Conservation (phyloP, 30 jellyfish, hydroid and myxozoan genomes). For the Turritopsis dohrnii region DNA sequence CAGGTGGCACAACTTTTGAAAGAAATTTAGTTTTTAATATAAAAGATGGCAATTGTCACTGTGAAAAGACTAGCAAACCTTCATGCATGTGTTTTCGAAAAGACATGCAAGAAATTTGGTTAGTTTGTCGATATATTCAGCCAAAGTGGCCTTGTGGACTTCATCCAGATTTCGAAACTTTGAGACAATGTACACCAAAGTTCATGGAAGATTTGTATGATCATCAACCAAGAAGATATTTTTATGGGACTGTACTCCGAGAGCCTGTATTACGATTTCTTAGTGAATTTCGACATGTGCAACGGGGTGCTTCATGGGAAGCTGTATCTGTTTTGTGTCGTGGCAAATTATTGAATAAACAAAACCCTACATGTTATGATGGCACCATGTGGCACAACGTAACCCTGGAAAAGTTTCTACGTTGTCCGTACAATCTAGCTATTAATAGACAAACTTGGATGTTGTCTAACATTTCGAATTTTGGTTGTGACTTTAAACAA, state of each 20-base stretch:
- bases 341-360: slow-evolving; percentile 12
- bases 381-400: slow-evolving; percentile 48
- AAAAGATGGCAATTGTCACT: slow-evolving; percentile 40
- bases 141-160: slow-evolving; percentile 94
- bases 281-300: slow-evolving; percentile 88
- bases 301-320: slow-evolving; percentile 89
- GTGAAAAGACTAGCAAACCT: slow-evolving; percentile 25
- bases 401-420: slow-evolving; percentile 43
- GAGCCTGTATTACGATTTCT: slow-evolving; percentile 65
- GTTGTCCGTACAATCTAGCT: slow-evolving; percentile 62
- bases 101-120: slow-evolving; percentile 57
- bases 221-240: slow-evolving; percentile 16
- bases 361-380: slow-evolving; percentile 40
- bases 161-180: slow-evolving; percentile 76
- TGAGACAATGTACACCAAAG: slow-evolving; percentile 54
- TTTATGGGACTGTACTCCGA: slow-evolving; percentile 60
- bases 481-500: slow-evolving; percentile 36
- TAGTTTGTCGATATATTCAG: slow-evolving; percentile 63
- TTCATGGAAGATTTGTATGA: slow-evolving; percentile 28
- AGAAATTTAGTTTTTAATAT: slow-evolving; percentile 33
- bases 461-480: slow-evolving; percentile 58
- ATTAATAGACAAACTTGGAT: slow-evolving; percentile 80
- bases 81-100: slow-evolving; percentile 57
- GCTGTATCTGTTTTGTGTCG: slow-evolving; percentile 46
- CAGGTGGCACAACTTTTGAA: slow-evolving; percentile 87